Conservation (phyloP, 2,113 vertebrate genomes). For the Oxyura jamaicensis region DNA sequence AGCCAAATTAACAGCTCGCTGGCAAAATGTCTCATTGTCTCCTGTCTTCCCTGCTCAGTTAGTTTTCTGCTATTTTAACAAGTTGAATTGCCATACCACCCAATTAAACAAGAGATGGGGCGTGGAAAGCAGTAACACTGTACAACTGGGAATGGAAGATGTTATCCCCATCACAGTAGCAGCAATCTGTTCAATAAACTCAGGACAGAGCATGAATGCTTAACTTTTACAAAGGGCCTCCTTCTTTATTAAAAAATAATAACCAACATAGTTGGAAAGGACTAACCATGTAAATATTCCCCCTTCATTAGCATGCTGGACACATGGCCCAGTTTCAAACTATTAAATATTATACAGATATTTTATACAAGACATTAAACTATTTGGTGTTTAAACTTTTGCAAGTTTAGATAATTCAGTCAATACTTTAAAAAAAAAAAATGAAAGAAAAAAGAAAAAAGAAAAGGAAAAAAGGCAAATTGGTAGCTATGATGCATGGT, state of each 20-base stretch:
- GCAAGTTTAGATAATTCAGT: neutral
- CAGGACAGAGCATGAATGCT: neutral
- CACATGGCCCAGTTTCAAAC: neutral
- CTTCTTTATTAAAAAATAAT: neutral
- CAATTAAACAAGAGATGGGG: neutral
- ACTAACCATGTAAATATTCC: neutral
- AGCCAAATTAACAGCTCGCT: slow-evolving; percentile 29
- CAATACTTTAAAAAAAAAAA: neutral
- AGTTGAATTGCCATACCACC: neutral
- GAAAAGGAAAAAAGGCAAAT: neutral
- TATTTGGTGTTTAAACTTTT: neutral
- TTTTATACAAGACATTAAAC: slow-evolving; percentile 1
- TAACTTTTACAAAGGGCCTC: neutral
- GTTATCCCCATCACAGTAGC: neutral
- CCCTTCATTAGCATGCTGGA: neutral
- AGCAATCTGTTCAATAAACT: neutral
- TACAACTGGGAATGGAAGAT: neutral
- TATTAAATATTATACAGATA: slow-evolving; percentile 39
- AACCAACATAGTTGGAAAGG: neutral
- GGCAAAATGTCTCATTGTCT: slow-evolving; percentile 3
- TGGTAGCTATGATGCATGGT: neutral
- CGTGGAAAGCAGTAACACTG: neutral
- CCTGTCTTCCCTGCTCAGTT: neutral
- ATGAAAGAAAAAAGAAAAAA: neutral
- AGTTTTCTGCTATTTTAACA: slow-evolving; percentile 12